Evolutionary conservation across 2,113 vertebrate genomes (phyloP), one percentile per base, ranked within the genome.

Genomic region (Oreocharis arfaki): DNA sequence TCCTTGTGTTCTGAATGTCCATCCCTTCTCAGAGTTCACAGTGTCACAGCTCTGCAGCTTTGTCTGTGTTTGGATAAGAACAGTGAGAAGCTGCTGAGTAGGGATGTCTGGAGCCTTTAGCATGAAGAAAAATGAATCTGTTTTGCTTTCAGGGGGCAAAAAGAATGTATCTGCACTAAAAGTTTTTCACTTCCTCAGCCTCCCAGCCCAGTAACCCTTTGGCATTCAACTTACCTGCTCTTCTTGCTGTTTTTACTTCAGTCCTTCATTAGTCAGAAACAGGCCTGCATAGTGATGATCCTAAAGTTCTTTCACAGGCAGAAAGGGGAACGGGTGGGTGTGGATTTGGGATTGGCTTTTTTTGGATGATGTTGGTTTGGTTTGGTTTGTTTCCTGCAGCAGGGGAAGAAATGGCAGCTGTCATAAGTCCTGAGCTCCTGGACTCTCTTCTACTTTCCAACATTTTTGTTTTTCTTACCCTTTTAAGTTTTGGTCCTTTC

Each of bases 31-130:
- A 80, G 57, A 44, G 47, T 57, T 91, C 46, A 39, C 20, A 2
- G 3, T 61, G 28, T 49, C 63, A 53, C 49, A 55, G 32, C 63
- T 79, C 70, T 87, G 87, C 41, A 79, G 75, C 19, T 84, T 71
- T 84, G 49, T 90, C 87, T 86, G 42, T 89, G 79, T 93, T 90
- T 95, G 70, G n/a, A 50, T 85, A 79, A 68, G 74, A 73, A 32
- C 23, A 67, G 60, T 8, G n/a, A 69, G 81, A 95, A 91, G 37
- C 49, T 92, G 79, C 78, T 90, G 90, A 93, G 53, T 60, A 82
- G 78, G 78, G 61, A 46, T 79, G 30, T 90, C 71, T 90, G 63
- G 35, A 85, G 46, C 53, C 67, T 94, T 75, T 57, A 82, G 24
- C 22, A 33, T 12, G n/a, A 39, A 65, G 42, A 24, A 39, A 84